Evolutionary conservation across 2,113 vertebrate species (phyloP), one percentile per base, ranked within the genome.

Genomic region (Alligator mississippiensis): DNA sequence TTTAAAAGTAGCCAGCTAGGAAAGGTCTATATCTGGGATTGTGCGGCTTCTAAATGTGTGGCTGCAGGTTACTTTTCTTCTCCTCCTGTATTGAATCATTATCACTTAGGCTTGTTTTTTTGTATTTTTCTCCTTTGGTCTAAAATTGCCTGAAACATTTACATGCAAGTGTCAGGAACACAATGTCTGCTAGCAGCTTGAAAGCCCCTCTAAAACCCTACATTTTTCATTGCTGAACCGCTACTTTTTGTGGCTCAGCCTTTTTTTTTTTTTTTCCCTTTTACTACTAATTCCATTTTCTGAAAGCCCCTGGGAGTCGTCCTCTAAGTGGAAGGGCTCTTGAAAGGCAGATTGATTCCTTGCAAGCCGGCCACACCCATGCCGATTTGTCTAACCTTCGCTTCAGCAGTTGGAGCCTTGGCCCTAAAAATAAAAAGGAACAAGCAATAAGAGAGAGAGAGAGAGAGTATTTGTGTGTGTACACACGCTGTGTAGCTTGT

Each of bases 1-100:
- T 59, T 54, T 1, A 16, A 66, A 84, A 60, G 19, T 38, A 1
- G 1, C 3, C 0, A 0, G 6, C 1, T 10, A 4, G 16, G 75
- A 77, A 11, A 1, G 2, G 1, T 68, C 17, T 9, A 2, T 13
- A 28, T n/a, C 11, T 12, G 12, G 0, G 47, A 58, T 22, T 3
- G 1, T 1, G 0, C 80, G 55, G 59, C 10, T 18, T 0, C 2
- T 2, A 47, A 1, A 0, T 1, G 16, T 1, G 7, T 2, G 1
- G 24, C 55, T 28, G 19, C 47, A 4, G 57, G 4, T 24, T 4
- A 0, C 66, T 66, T 27, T 4, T 8, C 47, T 54, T 34, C 7
- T 6, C 10, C 68, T 27, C 2, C 22, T 66, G 4, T 25, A 68
- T 3, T 72, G 47, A 30, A 5, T 4, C 28, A 15, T 11, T 74